A percentile compares a stretch with the other conserved stretches of the same genome.
Evolutionary conservation across 2,888 invertebrate genomes (phyloP).

Genomic region (Dioctria linearis): DNA sequence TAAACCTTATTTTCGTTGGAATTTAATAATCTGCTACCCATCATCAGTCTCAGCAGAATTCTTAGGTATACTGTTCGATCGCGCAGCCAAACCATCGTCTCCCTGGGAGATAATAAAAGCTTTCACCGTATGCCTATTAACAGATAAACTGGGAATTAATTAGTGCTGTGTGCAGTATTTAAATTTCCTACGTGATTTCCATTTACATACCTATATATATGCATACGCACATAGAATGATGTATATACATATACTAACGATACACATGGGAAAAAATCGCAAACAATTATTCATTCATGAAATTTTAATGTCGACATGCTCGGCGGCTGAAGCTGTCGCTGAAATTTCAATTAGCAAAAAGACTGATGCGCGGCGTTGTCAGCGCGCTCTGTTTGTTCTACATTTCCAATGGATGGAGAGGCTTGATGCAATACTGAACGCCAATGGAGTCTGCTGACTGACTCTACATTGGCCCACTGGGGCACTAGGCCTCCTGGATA

Average conservation of each 20-base stretch:
- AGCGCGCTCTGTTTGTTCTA: not conserved
- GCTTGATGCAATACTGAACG: not conserved
- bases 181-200: constrained; percentile 18
- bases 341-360: not conserved
- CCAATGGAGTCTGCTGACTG: not conserved
- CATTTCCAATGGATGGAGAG: not conserved
- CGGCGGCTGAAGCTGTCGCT: constrained; percentile 2
- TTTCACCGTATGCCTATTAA: not conserved
- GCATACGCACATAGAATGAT: too few species aligned
- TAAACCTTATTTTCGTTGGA: not conserved
- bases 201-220: too few species aligned
- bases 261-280: not conserved
- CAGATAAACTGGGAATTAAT: not conserved
- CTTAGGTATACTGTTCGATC: too few species aligned
- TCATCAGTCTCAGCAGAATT: too few species aligned
- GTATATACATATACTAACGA: too few species aligned
- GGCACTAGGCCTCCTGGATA: not conserved
- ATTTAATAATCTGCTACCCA: not conserved
- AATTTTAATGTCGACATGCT: not conserved
- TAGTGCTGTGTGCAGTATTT: constrained; percentile 14
- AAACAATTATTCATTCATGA: constrained; percentile 27
- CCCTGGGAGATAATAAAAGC: not conserved
- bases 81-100: too few species aligned
- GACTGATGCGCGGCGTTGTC: not conserved
- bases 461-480: not conserved